Percentiles rank a stretch among this genome's conserved stretches.
Conservation (phyloP, 2,113 vertebrate genomes). For the Dolichotis patagonum region DNA sequence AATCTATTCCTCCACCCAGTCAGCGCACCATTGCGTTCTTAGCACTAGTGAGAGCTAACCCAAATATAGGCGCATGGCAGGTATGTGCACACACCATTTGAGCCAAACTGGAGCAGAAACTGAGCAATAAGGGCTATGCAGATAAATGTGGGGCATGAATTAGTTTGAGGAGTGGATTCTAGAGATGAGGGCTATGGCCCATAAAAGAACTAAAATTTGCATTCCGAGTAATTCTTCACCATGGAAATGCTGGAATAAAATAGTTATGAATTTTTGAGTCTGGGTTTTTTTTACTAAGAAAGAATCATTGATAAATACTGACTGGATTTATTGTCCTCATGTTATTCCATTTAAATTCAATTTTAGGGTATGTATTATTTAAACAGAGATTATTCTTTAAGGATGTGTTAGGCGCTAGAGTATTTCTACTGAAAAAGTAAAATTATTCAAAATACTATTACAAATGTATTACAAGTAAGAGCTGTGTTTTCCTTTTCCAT, state of each 20-base stretch:
- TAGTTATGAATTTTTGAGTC: background rate
- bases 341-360: conserved; percentile 40
- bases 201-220: conserved; percentile 17
- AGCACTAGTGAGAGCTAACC: background rate
- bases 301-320: background rate
- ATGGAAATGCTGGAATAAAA: background rate
- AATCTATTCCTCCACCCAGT: background rate
- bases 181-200: background rate
- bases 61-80: background rate
- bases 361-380: conserved; percentile 23
- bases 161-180: background rate
- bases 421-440: conserved; percentile 4
- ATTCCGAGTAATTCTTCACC: background rate
- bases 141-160: background rate
- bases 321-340: background rate
- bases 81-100: background rate
- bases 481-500: background rate
- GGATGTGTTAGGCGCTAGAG: background rate
- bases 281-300: background rate
- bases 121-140: background rate
- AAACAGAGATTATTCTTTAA: conserved; percentile 3
- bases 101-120: background rate
- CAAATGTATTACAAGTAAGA: conserved; percentile 73
- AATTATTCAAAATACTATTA: conserved; percentile 65
- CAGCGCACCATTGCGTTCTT: background rate